Evolutionary conservation across 2,113 vertebrate species (phyloP).

Genomic region (Macaca mulatta): DNA sequence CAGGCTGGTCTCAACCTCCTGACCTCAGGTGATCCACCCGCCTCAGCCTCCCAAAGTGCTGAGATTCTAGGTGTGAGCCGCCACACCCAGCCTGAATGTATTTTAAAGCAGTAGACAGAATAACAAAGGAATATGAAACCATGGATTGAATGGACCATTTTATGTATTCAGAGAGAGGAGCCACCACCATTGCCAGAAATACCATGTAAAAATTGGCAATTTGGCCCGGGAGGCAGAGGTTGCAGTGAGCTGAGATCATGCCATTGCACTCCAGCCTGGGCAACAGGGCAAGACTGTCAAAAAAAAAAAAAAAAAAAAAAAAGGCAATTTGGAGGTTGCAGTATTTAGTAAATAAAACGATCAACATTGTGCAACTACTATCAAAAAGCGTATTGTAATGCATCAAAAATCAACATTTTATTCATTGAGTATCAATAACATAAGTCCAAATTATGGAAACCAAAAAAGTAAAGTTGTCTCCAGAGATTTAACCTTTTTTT

Average conservation of each 20-base stretch:
- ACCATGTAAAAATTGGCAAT: slow-evolving; percentile 57
- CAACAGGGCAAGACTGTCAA: no score
- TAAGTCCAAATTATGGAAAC: slow-evolving; percentile 60
- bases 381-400: slow-evolving; percentile 73
- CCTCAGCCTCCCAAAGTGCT: no score
- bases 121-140: slow-evolving; percentile 72
- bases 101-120: slow-evolving; percentile 84
- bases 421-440: slow-evolving; percentile 84
- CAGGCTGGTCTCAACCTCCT: no score
- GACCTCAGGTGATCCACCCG: no score
- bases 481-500: no score
- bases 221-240: not conserved
- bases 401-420: slow-evolving; percentile 75
- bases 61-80: no score
- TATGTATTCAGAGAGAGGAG: slow-evolving; percentile 71
- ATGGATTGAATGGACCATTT: slow-evolving; percentile 74
- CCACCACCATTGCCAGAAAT: slow-evolving; percentile 60
- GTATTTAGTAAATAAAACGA: slow-evolving; percentile 73
- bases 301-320: no score
- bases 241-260: no score
- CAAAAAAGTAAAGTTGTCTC: not conserved
- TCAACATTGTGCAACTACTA: slow-evolving; percentile 65
- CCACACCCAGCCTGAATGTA: no score
- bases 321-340: not conserved
- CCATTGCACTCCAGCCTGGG: no score